Percentiles rank a stretch among this genome's conserved stretches.
These are phyloP conservation scores for Syngnathus typhle DNA, from an alignment of 2,113 vertebrate genomes.

Conservation along the genomic window DNA sequence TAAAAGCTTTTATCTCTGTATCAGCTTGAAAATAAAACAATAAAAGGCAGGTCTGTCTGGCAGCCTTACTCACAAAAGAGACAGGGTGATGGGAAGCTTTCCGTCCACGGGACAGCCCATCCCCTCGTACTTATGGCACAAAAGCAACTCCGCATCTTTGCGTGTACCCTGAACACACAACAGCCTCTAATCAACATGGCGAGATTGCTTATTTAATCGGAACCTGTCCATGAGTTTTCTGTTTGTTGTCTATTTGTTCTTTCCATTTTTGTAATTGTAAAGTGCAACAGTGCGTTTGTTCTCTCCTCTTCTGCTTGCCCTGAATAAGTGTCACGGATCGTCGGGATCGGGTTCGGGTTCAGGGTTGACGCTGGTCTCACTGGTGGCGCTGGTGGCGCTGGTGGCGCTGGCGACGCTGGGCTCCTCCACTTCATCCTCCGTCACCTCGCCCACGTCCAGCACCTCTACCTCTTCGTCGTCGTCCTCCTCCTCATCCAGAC, in stretches of 20 bases:
- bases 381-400: conserved; percentile 53
- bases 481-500: conserved; percentile 55
- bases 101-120: conserved; percentile 46
- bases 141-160: conserved; percentile 58
- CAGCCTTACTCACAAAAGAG: conserved; percentile 49
- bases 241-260: conserved; percentile 46
- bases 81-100: conserved; percentile 37
- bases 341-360: conserved; percentile 30
- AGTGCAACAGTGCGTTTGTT: conserved; percentile 99
- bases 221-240: conserved; percentile 42
- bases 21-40: conserved; percentile 40
- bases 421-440: conserved; percentile 53
- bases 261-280: conserved; percentile 79
- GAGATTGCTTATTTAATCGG: conserved; percentile 53
- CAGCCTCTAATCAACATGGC: conserved; percentile 53
- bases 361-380: conserved; percentile 57
- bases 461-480: conserved; percentile 62
- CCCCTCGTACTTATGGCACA: conserved; percentile 71
- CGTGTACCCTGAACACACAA: conserved; percentile 58
- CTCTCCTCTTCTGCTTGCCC: conserved; percentile 58
- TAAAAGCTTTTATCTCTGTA: conserved; percentile 52
- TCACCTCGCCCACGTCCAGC: conserved; percentile 61
- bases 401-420: conserved; percentile 52
- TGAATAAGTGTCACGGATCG: conserved; percentile 23
- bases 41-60: conserved; percentile 58